Base-by-base conservation (phyloP, 1,140 invertebrate species). In the Cyrtorhinus lividipennis region DNA sequence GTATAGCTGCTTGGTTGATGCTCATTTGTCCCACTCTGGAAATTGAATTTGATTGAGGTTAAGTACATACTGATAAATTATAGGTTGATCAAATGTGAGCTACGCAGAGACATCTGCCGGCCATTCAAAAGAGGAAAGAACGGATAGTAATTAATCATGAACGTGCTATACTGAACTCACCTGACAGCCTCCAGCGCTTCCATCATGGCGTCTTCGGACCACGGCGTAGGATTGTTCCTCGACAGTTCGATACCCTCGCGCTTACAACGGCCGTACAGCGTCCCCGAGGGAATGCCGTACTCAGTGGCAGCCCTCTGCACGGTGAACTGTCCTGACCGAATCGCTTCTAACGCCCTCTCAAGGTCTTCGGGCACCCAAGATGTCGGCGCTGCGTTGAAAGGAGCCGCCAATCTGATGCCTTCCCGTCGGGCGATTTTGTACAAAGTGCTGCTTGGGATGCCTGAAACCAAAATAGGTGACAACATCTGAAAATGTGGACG, bases 1-100 rank as follows among this genome's bases (percentile, higher is more conserved):
- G 88, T 66, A 92, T 92, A n/a, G 89, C 88, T 57, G 90, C 90
- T 76, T 92, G 89, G 75, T 92, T 93, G 69, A 93, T 92, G 65
- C 87, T 90, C 88, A 93, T 91, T 69, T 90, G 88, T 22, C 89
- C 88, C 65, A 89, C 78, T 69, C 88, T 88, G 72, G n/a, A 77
- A 72, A 66, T 53, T 67, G 63, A 63, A 15, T 62, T 8, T 38
- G 5, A 38, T 38, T 38, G 15, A 15, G 30, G 15, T 15, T 38
- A n/a, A n/a, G n/a, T n/a, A n/a, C n/a, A n/a, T n/a, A n/a, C n/a
- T n/a, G n/a, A n/a, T n/a, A n/a, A n/a, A n/a, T n/a, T n/a, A n/a
- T n/a, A n/a, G n/a, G n/a, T n/a, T n/a, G n/a, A n/a, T n/a, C n/a
- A n/a, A n/a, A n/a, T n/a, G n/a, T n/a, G n/a, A n/a, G n/a, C n/a